Evolutionary conservation across 2,888 invertebrate species (phyloP), one percentile per base, ranked within the genome.

Genomic region (Drosophila formosana): DNA sequence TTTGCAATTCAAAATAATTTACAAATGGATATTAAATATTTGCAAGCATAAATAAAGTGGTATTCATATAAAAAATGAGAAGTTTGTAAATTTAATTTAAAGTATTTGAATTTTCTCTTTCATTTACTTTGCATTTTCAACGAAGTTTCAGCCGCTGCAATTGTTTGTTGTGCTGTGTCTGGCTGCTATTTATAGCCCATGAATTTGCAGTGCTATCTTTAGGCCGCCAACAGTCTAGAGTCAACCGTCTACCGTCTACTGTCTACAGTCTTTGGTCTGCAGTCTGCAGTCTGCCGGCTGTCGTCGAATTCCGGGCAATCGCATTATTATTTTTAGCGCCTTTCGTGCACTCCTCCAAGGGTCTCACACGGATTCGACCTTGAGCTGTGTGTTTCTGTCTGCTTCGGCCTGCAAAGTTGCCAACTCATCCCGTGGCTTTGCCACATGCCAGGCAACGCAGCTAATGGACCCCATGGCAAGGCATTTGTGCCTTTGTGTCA

Each of bases 121-220:
- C 41, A 47, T 46, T 34, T 11, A 41, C 39, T 23, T 25, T 6
- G 0, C 26, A 30, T 13, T 51, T 51, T 25, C 47, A n/a, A 58
- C 41, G 53, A 86, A 87, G 79, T 85, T 87, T 78, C 65, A 57
- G 69, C 62, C 64, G 76, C 61, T 57, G 60, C 47, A 79, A 47
- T 58, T 39, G 18, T 47, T 25, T 13, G 39, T 18, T 41, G 39
- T 7, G 1, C 18, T 41, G 7, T 64, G 57, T 70, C 64, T 75
- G 41, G 26, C 61, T 55, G 53, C 64, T 89, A 82, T 89, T 87
- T 82, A 78, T 88, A 89, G 88, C 64, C 23, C 1, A 32, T 9
- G 51, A 57, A 47, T 72, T 68, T 75, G 81, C 89, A 72, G 53
- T 82, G 78, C 88, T 82, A 77, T 84, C 67, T 77, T 72, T 83